Conservation (phyloP, 1,140 invertebrate genomes). For the Apis dorsata region DNA sequence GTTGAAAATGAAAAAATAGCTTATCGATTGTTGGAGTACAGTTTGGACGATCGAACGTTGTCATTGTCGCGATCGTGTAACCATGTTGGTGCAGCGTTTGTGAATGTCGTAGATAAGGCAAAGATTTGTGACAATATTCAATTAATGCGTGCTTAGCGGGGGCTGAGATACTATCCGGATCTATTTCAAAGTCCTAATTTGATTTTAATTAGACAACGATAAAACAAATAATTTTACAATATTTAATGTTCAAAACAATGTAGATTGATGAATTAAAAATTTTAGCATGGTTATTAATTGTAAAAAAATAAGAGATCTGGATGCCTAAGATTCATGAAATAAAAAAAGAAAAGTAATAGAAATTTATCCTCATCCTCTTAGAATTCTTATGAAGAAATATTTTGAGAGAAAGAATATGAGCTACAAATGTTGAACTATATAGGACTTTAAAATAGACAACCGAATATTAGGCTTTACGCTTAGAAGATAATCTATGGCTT, state of each 20-base stretch:
- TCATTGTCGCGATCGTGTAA: not conserved
- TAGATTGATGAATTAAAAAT: not conserved
- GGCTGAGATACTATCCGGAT: not conserved
- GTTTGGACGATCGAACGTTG: not conserved
- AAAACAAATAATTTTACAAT: too few relatives aligned
- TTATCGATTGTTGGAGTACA: not conserved
- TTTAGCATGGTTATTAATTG: too few relatives aligned
- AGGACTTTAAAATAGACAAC: slow-evolving; percentile 10
- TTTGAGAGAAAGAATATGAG: too few relatives aligned
- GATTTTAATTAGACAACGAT: not conserved
- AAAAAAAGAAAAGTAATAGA: too few relatives aligned
- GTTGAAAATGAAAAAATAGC: not conserved
- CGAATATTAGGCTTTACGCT: slow-evolving; percentile 35
- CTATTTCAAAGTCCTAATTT: slow-evolving; percentile 44
- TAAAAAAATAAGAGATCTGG: too few relatives aligned
- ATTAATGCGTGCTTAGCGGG: slow-evolving; percentile 18
- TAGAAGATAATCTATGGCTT: slow-evolving; percentile 27
- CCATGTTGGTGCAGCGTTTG: not conserved
- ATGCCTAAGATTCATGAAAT: too few relatives aligned
- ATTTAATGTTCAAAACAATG: too few relatives aligned
- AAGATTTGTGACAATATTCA: slow-evolving; percentile 44
- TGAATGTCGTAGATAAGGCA: not conserved
- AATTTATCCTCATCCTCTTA: too few relatives aligned
- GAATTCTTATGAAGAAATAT: not conserved
- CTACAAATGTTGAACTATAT: not conserved